These are phyloP conservation scores for Holacanthus passer DNA, from an alignment of 2,113 vertebrate genomes.

Conservation along the genomic window DNA sequence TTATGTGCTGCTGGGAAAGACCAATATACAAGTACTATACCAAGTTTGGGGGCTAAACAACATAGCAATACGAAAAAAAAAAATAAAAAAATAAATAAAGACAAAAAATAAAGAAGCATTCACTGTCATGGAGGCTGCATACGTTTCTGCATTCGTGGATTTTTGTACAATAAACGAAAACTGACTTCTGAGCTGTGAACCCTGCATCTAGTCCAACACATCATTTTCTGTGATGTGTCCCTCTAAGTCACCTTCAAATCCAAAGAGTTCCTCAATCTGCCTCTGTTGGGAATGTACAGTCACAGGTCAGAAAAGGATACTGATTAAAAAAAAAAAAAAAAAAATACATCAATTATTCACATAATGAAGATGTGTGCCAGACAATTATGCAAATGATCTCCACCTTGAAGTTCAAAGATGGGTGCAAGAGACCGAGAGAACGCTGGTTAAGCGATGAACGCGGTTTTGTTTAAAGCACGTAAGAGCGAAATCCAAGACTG, in stretches of 20 bases:
- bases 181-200: background rate
- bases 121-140: background rate
- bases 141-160: background rate
- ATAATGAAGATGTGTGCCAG: background rate
- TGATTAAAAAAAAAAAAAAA: background rate
- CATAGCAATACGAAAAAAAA: background rate
- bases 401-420: background rate
- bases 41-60: background rate
- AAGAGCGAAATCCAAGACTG: constrained; percentile 5
- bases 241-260: constrained; percentile 4
- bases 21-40: background rate
- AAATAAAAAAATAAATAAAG: background rate
- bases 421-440: background rate
- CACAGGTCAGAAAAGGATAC: background rate
- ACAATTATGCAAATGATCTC: background rate
- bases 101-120: background rate
- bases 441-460: background rate
- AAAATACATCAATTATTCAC: constrained; percentile 25
- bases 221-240: background rate
- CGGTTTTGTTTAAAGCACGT: constrained; percentile 11
- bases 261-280: background rate
- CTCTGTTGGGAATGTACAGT: background rate
- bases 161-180: background rate
- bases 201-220: background rate
- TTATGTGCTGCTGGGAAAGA: background rate